Percentiles rank a stretch among this genome's conserved stretches.
phyloP scores from a whole-genome alignment of 2,888 invertebrate genomes.

The Ormyrus labotus region DNA sequence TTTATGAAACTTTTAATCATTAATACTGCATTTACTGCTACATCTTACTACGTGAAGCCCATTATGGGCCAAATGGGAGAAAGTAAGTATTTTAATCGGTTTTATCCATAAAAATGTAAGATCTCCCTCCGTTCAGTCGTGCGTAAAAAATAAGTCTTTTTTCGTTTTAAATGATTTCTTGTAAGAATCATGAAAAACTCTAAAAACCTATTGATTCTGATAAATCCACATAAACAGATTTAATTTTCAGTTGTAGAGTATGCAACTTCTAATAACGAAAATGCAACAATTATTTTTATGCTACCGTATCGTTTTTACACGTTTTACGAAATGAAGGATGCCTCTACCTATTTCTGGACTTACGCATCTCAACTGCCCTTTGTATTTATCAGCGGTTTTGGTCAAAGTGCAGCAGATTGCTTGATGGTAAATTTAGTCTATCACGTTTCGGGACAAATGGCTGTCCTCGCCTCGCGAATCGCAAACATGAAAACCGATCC shows the following conservation, averaged over 20 bases:
- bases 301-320: conserved; percentile 67
- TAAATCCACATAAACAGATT: not conserved
- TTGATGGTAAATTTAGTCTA: no score
- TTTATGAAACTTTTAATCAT: conserved; percentile 62
- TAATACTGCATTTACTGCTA: conserved; percentile 65
- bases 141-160: no score
- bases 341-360: conserved; percentile 58
- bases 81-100: conserved; percentile 50
- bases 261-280: conserved; percentile 16
- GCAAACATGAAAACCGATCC: conserved; percentile 59
- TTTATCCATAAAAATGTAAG: no score
- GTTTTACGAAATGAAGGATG: conserved; percentile 64
- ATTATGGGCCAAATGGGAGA: conserved; percentile 60
- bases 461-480: no score
- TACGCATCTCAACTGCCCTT: no score
- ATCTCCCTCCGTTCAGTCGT: no score
- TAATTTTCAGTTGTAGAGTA: conserved; percentile 38
- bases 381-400: no score
- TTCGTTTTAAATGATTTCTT: no score
- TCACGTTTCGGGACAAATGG: no score
- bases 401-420: no score
- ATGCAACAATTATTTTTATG: conserved; percentile 54
- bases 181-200: no score
- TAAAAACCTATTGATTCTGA: no score
- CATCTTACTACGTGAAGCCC: conserved; percentile 66